Conservation (phyloP, 2,797 vertebrate genomes). For the Ceryle rudis region DNA sequence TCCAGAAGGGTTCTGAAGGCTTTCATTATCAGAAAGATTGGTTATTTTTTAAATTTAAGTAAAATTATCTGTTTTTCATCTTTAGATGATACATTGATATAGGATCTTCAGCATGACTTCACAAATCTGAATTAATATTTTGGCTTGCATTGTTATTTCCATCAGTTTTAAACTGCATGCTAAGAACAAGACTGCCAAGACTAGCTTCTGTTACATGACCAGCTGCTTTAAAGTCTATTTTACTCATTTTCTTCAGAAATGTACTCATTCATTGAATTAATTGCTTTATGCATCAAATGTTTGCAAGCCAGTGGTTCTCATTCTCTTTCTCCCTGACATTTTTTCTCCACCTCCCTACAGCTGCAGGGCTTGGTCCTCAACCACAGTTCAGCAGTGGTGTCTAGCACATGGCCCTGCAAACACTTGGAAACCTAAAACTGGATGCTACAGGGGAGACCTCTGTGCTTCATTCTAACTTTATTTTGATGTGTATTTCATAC, state of each 20-base stretch:
- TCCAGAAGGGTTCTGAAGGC: background rate
- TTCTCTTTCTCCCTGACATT: background rate
- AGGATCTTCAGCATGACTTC: background rate
- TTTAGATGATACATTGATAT: background rate
- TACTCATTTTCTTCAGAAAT: background rate
- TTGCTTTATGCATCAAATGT: background rate
- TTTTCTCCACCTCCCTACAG: background rate
- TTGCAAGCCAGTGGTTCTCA: background rate
- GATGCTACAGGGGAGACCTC: background rate
- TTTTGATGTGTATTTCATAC: background rate
- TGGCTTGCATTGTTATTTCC: background rate
- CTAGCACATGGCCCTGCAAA: rapidly evolving
- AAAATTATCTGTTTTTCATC: background rate
- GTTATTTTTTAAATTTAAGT: background rate
- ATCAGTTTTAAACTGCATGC: background rate
- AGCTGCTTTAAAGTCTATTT: background rate
- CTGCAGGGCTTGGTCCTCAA: background rate
- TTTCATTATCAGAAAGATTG: background rate
- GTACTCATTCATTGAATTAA: background rate
- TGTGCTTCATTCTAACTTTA: background rate
- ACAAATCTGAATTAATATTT: background rate
- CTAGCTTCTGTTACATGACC: background rate
- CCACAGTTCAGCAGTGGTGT: background rate
- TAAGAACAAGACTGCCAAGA: background rate
- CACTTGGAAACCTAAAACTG: background rate